A percentile compares a stretch with the other conserved stretches of the same genome.
Evolutionary conservation across 2,113 vertebrate species (phyloP).

Genomic region (Alosa alosa): DNA sequence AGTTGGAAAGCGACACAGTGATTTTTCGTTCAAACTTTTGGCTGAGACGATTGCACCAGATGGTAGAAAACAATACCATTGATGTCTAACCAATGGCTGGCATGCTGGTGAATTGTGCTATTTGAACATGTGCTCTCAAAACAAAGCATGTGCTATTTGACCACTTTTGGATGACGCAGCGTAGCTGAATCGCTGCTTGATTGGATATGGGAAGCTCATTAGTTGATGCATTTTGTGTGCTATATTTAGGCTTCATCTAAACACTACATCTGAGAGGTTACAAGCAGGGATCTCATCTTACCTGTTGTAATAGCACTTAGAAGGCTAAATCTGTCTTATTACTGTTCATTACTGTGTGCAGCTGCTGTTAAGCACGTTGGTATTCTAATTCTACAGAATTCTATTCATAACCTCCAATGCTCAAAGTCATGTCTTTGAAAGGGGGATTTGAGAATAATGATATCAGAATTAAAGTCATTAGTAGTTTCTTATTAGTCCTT

Average conservation of each 20-base stretch:
- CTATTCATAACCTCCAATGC: too few species aligned
- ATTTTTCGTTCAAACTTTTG: neutral
- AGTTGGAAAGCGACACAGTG: neutral
- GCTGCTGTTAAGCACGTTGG: too few species aligned
- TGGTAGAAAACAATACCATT: neutral
- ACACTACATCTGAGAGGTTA: neutral
- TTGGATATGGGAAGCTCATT: neutral
- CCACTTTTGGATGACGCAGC: neutral
- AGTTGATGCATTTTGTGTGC: neutral
- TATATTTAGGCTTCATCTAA: neutral
- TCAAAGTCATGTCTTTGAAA: too few species aligned
- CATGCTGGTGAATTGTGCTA: neutral
- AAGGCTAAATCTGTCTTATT: neutral
- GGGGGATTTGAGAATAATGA: too few species aligned
- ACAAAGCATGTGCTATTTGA: neutral
- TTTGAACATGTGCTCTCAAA: neutral
- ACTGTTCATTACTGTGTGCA: neutral
- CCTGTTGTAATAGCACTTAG: neutral
- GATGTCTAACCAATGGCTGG: constrained; percentile 1
- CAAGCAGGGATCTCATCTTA: neutral
- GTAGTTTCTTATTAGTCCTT: too few species aligned
- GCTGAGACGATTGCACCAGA: neutral
- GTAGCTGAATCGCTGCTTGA: neutral
- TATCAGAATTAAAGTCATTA: too few species aligned
- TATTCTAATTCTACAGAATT: too few species aligned